These are phyloP conservation scores for Hypselothyrea guttata DNA, from an alignment of 2,888 invertebrate genomes.

Conservation along the genomic window DNA sequence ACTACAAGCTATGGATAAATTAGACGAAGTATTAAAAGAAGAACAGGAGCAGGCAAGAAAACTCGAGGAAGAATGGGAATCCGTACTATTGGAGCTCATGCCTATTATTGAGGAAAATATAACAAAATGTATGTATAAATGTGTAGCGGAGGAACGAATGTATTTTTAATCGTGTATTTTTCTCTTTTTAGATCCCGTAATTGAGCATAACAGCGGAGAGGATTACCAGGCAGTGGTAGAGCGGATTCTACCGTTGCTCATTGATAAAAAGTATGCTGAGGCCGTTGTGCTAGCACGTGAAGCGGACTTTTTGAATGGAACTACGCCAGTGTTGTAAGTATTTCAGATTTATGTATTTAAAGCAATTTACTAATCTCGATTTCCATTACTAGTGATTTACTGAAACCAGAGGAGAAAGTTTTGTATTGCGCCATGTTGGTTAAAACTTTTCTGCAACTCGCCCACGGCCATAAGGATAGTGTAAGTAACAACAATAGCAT, in stretches of 20 bases:
- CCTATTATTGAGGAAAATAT: slow-evolving; percentile 71
- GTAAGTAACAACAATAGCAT: slow-evolving; percentile 62
- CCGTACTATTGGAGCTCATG: slow-evolving; percentile 71
- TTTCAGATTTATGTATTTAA: background rate
- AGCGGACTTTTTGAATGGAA: slow-evolving; percentile 79
- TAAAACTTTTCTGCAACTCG: slow-evolving; percentile 79
- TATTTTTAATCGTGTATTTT: too few species aligned
- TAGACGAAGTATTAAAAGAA: slow-evolving; percentile 84
- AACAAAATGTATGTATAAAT: too few species aligned
- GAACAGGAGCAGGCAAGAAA: slow-evolving; percentile 84
- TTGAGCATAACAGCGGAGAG: slow-evolving; percentile 70
- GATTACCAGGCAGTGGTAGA: slow-evolving; percentile 77
- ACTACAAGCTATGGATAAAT: slow-evolving; percentile 80
- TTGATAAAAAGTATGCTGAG: slow-evolving; percentile 78
- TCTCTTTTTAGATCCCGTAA: slow-evolving; percentile 42
- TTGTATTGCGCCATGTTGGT: slow-evolving; percentile 78
- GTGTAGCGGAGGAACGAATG: too few species aligned
- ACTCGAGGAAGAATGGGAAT: slow-evolving; percentile 82
- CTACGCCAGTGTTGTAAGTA: slow-evolving; percentile 71
- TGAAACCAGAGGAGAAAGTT: slow-evolving; percentile 78
- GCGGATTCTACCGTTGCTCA: slow-evolving; percentile 71
- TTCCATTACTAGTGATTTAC: slow-evolving; percentile 17
- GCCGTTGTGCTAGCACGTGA: slow-evolving; percentile 78
- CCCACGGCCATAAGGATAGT: slow-evolving; percentile 76
- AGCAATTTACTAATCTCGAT: background rate